Evolutionary conservation across 2,888 invertebrate genomes (phyloP).

Genomic region (Amiota minor): DNA sequence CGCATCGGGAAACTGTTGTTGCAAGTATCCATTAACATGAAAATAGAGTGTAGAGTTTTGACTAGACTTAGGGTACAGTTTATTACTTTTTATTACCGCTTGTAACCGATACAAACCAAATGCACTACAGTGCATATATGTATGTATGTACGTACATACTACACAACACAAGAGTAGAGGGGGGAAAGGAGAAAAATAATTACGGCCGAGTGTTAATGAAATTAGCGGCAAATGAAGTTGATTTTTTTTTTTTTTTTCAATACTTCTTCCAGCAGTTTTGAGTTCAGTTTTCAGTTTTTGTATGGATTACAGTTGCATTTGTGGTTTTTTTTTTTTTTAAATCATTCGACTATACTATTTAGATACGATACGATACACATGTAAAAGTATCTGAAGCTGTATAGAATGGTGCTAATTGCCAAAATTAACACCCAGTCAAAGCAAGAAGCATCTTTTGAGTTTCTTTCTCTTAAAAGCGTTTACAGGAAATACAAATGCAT

Average conservation of each 20-base stretch:
- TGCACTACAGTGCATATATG: neutral
- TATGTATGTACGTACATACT: neutral
- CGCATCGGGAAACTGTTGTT: neutral
- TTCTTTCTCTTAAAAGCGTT: conserved; percentile 45
- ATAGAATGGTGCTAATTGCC: conserved; percentile 57
- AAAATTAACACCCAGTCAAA: conserved; percentile 58
- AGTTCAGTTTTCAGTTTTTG: neutral
- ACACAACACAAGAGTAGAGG: neutral
- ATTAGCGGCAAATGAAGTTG: conserved; percentile 58
- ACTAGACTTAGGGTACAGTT: neutral
- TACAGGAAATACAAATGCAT: conserved; percentile 33
- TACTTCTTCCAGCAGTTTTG: neutral
- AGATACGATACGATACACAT: conserved; percentile 47
- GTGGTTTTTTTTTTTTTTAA: conserved; percentile 36
- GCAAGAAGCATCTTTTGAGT: conserved; percentile 40
- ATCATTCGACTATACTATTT: conserved; percentile 56
- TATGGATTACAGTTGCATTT: conserved; percentile 6
- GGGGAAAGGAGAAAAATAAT: conserved; percentile 43
- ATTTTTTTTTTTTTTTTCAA: conserved; percentile 13
- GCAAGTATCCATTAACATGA: no score
- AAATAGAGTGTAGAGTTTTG: no score
- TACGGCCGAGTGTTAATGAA: conserved; percentile 63
- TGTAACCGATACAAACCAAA: conserved; percentile 12
- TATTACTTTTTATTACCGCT: neutral
- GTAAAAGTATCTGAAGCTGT: neutral